These are phyloP conservation scores for Anolis sagrei DNA, from an alignment of 2,113 vertebrate genomes.

Conservation along the genomic window DNA sequence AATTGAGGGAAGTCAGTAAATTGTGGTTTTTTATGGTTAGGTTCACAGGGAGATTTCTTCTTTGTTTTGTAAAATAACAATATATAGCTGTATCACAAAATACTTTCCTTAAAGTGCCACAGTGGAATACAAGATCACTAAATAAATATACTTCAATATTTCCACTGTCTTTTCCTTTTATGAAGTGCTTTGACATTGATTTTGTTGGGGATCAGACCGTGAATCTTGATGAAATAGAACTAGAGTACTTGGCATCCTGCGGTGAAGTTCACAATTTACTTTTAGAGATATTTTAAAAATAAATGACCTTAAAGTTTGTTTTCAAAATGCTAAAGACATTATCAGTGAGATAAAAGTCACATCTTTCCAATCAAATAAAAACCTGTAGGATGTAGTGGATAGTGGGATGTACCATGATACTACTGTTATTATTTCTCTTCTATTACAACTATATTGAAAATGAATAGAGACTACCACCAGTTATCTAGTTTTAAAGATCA, in stretches of 20 bases:
- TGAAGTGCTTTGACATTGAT: conserved; percentile 13
- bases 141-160: conserved; percentile 18
- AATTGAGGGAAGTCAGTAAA: neutral
- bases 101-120: neutral
- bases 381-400: neutral
- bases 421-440: too few relatives aligned
- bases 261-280: neutral
- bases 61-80: conserved; percentile 15
- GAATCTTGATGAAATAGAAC: conserved; percentile 17
- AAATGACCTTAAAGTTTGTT: neutral
- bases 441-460: too few relatives aligned
- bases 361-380: neutral
- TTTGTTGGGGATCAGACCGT: conserved; percentile 21
- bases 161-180: neutral
- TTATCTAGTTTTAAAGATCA: too few relatives aligned
- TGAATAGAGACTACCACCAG: too few relatives aligned
- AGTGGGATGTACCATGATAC: neutral
- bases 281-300: neutral
- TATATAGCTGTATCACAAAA: conserved; percentile 1
- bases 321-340: conserved; percentile 8
- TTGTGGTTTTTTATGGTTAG: conserved; percentile 43
- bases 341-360: neutral
- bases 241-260: neutral
- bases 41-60: conserved; percentile 20
- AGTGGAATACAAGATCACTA: neutral